phyloP scores from a whole-genome alignment of 2,113 vertebrate genomes.

The Phylloscopus whistleri region DNA sequence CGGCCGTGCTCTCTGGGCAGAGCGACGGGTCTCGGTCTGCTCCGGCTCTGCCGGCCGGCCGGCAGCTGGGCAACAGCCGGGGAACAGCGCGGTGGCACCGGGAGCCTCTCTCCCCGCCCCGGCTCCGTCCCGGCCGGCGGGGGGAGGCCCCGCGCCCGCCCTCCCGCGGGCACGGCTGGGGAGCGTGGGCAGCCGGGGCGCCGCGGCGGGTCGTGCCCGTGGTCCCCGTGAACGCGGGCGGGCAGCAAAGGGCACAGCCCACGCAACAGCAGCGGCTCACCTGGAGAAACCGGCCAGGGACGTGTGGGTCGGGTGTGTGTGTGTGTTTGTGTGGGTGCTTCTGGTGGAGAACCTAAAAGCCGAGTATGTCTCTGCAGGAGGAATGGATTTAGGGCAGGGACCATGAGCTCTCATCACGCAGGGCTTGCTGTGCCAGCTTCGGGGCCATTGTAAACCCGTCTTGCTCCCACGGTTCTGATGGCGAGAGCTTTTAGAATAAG shows the following conservation, averaged over 20 bases:
- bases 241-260: not conserved
- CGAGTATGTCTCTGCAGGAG: not conserved
- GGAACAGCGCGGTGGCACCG: not conserved
- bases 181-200: not conserved
- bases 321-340: not conserved
- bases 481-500: not conserved
- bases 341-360: not conserved
- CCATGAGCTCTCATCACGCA: not conserved
- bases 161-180: not conserved
- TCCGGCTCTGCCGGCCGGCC: not conserved
- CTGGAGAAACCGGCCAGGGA: not conserved
- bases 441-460: not conserved
- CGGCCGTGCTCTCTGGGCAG: not conserved
- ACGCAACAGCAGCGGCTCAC: not conserved
- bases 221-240: accelerated
- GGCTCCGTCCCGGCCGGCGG: not conserved
- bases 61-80: not conserved
- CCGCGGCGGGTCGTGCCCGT: not conserved
- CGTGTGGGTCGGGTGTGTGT: not conserved
- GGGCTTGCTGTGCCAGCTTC: not conserved
- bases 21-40: not conserved
- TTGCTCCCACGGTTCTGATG: not conserved
- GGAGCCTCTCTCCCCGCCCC: not conserved
- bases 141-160: not conserved
- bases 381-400: not conserved